Percentiles rank a stretch among this genome's conserved stretches.
These are phyloP conservation scores for Labia minor DNA, from an alignment of 2,888 invertebrate species.

Conservation along the genomic window DNA sequence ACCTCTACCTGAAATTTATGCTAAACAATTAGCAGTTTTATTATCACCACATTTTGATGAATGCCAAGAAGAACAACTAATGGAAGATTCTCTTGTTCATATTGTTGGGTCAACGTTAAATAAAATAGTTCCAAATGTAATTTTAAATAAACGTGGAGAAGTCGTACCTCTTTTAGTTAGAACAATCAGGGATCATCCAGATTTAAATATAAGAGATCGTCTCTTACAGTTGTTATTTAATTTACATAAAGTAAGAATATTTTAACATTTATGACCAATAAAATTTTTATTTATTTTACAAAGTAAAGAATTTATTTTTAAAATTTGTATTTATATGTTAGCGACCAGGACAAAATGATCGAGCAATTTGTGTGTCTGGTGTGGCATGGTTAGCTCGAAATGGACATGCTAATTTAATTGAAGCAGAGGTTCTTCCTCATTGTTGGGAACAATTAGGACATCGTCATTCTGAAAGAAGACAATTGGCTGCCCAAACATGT, in stretches of 20 bases:
- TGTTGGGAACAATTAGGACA: constrained; percentile 63
- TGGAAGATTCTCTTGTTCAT: constrained; percentile 38
- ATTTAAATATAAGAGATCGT: constrained; percentile 47
- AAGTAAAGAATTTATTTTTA: too few species aligned
- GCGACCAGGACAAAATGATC: background rate
- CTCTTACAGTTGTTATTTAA: constrained; percentile 56
- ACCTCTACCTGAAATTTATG: background rate
- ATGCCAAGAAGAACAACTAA: constrained; percentile 34
- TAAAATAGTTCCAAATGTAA: constrained; percentile 54
- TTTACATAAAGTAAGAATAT: constrained; percentile 44
- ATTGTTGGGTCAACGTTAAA: constrained; percentile 47
- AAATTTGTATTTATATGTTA: background rate
- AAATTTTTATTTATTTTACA: background rate
- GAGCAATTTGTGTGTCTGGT: constrained; percentile 29
- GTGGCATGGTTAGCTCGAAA: constrained; percentile 39
- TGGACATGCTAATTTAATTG: constrained; percentile 41
- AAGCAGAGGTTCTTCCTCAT: constrained; percentile 55
- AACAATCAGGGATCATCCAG: constrained; percentile 48
- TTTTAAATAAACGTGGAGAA: constrained; percentile 57
- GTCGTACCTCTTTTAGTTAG: constrained; percentile 52
- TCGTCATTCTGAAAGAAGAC: constrained; percentile 52
- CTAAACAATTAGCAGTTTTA: background rate
- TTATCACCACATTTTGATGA: constrained; percentile 29
- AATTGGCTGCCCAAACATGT: constrained; percentile 58
- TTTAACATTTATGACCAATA: background rate